These are phyloP conservation scores for Anisognathus igniventris DNA, from an alignment of 2,797 vertebrate genomes.

Conservation along the genomic window DNA sequence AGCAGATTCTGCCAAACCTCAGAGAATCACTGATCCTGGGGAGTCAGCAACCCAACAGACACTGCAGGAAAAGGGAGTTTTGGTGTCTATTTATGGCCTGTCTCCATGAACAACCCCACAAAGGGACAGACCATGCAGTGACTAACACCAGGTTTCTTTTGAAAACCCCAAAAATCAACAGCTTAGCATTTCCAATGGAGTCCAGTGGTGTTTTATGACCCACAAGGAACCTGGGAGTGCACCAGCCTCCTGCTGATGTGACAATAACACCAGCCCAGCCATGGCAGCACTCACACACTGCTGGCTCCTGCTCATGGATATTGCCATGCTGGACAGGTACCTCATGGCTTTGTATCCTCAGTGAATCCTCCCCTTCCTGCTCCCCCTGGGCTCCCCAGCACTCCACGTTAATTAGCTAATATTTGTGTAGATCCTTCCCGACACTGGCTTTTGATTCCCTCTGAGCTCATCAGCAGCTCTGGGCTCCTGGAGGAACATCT, in stretches of 20 bases:
- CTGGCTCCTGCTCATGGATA: fast-evolving
- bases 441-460: background rate
- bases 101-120: background rate
- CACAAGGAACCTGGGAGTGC: background rate
- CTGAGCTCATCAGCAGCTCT: background rate
- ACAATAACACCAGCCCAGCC: background rate
- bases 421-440: conserved; percentile 5
- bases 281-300: fast-evolving
- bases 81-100: background rate
- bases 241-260: background rate
- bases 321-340: background rate
- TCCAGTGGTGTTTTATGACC: background rate
- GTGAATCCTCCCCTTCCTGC: background rate
- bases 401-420: conserved; percentile 37
- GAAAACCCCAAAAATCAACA: background rate
- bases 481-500: background rate
- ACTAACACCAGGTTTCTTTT: background rate
- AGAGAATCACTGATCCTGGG: fast-evolving
- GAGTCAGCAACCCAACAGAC: background rate
- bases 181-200: background rate
- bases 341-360: background rate
- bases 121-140: background rate
- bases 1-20: background rate
- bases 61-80: background rate
- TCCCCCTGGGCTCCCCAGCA: background rate